phyloP scores from a whole-genome alignment of 2,797 vertebrate genomes.

The Echiichthys vipera region DNA sequence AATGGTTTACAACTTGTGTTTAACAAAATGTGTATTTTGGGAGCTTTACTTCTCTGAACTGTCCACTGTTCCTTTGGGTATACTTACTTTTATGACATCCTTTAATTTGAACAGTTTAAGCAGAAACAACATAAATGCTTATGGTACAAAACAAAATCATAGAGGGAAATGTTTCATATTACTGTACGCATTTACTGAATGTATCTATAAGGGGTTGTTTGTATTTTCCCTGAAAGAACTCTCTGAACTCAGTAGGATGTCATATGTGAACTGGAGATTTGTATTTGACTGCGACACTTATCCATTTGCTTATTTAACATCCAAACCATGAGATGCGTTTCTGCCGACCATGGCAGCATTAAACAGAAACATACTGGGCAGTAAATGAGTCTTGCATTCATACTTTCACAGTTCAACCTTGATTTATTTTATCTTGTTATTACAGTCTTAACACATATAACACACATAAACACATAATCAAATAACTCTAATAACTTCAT shows the following conservation, averaged over 20 bases:
- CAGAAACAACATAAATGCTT: slow-evolving; percentile 30
- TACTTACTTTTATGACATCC: slow-evolving; percentile 23
- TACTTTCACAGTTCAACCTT: background rate
- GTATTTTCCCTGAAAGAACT: slow-evolving; percentile 47
- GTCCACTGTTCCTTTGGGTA: slow-evolving; percentile 33
- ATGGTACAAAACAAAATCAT: slow-evolving; percentile 42
- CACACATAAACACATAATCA: slow-evolving; percentile 3
- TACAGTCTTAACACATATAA: background rate
- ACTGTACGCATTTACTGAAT: slow-evolving; percentile 55
- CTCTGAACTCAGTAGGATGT: slow-evolving; percentile 8
- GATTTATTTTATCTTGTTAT: background rate
- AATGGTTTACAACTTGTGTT: slow-evolving; percentile 54
- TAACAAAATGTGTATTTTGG: slow-evolving; percentile 56
- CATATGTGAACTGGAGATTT: slow-evolving; percentile 30
- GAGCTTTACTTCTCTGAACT: slow-evolving; percentile 41
- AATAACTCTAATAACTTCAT: background rate
- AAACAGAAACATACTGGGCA: slow-evolving; percentile 53
- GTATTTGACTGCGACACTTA: slow-evolving; percentile 37
- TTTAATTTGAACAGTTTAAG: slow-evolving; percentile 32
- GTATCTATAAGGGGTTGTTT: slow-evolving; percentile 56
- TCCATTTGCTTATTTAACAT: slow-evolving; percentile 42
- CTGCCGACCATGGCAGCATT: slow-evolving; percentile 50
- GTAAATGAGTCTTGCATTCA: slow-evolving; percentile 24
- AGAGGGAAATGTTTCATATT: slow-evolving; percentile 36
- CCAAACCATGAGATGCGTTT: slow-evolving; percentile 30